phyloP scores from a whole-genome alignment of 92 coral and sea anemone species.

The Porites evermanni region DNA sequence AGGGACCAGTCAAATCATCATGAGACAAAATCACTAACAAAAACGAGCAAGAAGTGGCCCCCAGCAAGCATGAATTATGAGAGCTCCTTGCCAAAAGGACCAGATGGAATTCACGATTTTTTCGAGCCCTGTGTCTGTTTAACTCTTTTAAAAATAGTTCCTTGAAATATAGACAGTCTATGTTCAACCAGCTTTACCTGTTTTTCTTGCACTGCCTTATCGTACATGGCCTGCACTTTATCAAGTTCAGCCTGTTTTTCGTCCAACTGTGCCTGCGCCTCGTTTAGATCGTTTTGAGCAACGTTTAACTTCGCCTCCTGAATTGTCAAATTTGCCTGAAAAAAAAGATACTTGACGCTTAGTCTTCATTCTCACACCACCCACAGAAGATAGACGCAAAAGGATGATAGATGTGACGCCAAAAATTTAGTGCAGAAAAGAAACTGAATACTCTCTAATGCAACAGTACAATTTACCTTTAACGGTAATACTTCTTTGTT shows the following conservation, averaged over 20 bases:
- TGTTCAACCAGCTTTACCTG: conserved; percentile 66
- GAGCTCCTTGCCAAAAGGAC: no score
- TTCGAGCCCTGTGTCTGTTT: background rate
- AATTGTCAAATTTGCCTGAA: conserved; percentile 92
- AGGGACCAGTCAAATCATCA: no score
- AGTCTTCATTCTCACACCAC: background rate
- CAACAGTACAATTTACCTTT: conserved; percentile 65
- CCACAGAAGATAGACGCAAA: background rate
- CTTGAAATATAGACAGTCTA: background rate
- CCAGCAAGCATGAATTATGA: no score
- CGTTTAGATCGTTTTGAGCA: conserved; percentile 88
- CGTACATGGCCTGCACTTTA: conserved; percentile 95
- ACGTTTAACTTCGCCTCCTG: conserved; percentile 91
- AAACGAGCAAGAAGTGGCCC: no score
- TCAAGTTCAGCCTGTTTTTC: conserved; percentile 98
- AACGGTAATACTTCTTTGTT: conserved; percentile 96
- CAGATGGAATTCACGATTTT: background rate
- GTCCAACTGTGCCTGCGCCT: conserved; percentile 94
- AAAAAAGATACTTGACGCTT: background rate
- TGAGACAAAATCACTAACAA: no score
- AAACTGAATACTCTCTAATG: background rate
- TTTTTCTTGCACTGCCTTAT: conserved; percentile 92
- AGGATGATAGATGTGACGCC: background rate
- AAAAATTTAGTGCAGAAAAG: background rate
- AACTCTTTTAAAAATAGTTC: background rate